A percentile compares a stretch with the other conserved stretches of the same genome.
phyloP scores from a whole-genome alignment of 2,797 vertebrate species.

The Myiothlypis coronata region DNA sequence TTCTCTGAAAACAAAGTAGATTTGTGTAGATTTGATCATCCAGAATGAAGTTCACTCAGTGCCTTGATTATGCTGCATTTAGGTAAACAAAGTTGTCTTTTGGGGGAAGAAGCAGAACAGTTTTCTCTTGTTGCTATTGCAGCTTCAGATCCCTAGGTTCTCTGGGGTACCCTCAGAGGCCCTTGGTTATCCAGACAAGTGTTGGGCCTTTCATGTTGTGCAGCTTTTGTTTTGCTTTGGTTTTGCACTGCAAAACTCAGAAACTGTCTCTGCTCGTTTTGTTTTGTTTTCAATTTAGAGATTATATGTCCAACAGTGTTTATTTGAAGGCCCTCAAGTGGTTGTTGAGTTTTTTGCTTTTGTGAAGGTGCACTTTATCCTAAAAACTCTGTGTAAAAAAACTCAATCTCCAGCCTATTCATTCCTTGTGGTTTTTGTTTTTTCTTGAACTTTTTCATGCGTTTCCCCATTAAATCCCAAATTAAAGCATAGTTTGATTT shows the following conservation, averaged over 20 bases:
- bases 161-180: not conserved
- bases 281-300: not conserved
- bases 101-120: not conserved
- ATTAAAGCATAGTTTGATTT: not conserved
- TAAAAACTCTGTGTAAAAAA: not conserved
- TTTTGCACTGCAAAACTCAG: not conserved
- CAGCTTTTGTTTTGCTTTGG: not conserved
- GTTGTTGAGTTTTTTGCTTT: not conserved
- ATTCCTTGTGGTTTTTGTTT: not conserved
- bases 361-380: not conserved
- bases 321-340: not conserved
- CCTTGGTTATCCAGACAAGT: not conserved
- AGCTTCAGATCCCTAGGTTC: not conserved
- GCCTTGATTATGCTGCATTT: not conserved
- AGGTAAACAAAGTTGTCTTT: not conserved
- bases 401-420: not conserved
- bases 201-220: not conserved
- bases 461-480: not conserved
- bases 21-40: not conserved
- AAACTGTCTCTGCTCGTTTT: not conserved
- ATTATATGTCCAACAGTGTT: not conserved
- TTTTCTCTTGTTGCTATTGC: not conserved
- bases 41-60: not conserved
- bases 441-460: not conserved
- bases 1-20: not conserved